Conservation (phyloP, 2,113 vertebrate species). For the Onychostruthus taczanowskii region DNA sequence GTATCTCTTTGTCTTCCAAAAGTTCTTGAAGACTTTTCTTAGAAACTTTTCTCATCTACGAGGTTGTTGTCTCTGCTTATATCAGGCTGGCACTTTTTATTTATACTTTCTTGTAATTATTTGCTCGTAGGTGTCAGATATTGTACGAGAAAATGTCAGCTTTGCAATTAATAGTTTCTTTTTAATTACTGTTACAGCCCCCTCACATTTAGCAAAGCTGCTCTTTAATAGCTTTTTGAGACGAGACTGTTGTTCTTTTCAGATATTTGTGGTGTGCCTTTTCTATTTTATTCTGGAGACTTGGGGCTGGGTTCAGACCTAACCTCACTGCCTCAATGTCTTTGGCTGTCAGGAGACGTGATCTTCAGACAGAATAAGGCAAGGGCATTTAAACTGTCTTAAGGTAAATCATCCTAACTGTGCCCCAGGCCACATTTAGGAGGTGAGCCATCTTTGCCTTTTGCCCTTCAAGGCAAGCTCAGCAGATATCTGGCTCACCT, state of each 20-base stretch:
- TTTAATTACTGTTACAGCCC: neutral
- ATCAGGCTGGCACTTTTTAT: neutral
- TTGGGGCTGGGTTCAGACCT: neutral
- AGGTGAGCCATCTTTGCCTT: conserved; percentile 12
- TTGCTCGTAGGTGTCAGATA: neutral
- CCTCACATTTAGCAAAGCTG: neutral
- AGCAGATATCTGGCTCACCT: conserved; percentile 30
- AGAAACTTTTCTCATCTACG: neutral
- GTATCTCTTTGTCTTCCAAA: neutral
- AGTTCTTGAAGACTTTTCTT: neutral
- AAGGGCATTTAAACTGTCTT: conserved; percentile 21
- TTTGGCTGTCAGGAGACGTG: neutral
- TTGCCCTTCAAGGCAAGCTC: conserved; percentile 36
- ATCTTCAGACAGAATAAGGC: conserved; percentile 21
- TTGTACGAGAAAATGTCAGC: neutral
- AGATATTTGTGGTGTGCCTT: neutral
- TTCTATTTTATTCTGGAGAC: neutral
- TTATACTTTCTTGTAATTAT: neutral
- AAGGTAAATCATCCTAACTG: conserved; percentile 41
- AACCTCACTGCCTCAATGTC: neutral
- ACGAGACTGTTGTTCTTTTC: neutral
- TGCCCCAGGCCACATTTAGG: conserved; percentile 39
- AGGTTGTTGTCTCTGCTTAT: neutral
- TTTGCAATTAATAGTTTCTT: neutral
- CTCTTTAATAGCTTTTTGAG: neutral